Base-by-base conservation (phyloP, 2,113 vertebrate genomes). In the Ailurus styani region DNA sequence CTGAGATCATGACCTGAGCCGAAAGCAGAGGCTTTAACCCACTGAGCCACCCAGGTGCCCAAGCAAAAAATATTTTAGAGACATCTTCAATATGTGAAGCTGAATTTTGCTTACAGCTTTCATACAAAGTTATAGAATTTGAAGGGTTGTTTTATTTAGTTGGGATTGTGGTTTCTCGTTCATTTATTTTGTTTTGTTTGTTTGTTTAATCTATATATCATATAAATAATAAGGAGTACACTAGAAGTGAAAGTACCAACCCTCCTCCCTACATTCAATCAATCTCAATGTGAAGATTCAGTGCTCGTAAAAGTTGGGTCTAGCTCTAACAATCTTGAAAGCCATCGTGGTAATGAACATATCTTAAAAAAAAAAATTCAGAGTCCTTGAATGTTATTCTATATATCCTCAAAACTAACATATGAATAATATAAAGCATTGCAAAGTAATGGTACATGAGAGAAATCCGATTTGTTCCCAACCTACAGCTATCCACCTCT, bases 401-500 rank as follows among this genome's bases (percentile, higher is more conserved):
- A 47, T 0, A 21, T 40, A 70, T 72, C 3, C 9, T 82, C 25
- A 85, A 55, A 78, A n/a, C 7, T 52, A 66, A 95, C 78, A 60
- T 60, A 42, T 37, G 3, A 77, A 62, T 54, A 90, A 66, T 37
- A 27, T 34, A 47, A 88, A 91, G 55, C 11, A 70, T 75, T 57
- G 6, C 2, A 90, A 91, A 93, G 6, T 60, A 73, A 50, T 40
- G 45, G 1, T 21, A 60, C 17, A 57, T 40, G 23, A 55, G 29
- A 3, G 4, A 89, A 97, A 86, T n/a, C 4, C 60, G 60, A 40
- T 83, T 87, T 78, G 7, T 72, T 45, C 14, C 40, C 6, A 93
- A 5, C 3, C 1, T 54, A 29, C 0, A 78, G 23, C 23, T 68
- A 70, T 8, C 1, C 0, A 72, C 15, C 21, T 42, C 40, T 89